Evolutionary conservation across 2,113 vertebrate species (phyloP), one percentile per base, ranked within the genome.

Genomic region (Vireo altiloquus): DNA sequence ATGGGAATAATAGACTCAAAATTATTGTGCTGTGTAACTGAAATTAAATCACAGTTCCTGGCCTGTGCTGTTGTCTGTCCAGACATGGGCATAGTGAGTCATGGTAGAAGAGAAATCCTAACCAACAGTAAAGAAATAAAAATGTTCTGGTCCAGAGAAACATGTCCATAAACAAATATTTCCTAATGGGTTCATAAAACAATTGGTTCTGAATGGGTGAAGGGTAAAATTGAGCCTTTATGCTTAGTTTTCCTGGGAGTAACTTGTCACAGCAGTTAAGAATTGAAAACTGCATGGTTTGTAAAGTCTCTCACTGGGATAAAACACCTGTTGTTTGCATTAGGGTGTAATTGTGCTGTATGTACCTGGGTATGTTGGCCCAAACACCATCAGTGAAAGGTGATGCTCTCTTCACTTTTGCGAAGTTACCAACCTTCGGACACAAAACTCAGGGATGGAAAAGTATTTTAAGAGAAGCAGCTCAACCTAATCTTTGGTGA

Each of bases 151-250:
- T 86, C 24, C 57, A 42, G 59, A 72, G 37, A n/a, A 92, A 70
- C 0, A 0, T 30, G 50, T 74, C 77, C n/a, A 65, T 90, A 93
- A 91, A 80, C 40, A 90, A 80, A 3, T 69, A 86, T 59, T 82
- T 96, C 63, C 46, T 77, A 69, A 61, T 57, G 46, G 59, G 6
- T 60, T 86, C 39, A 64, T 96, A 69, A 84, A 94, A 89, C 44
- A 60, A 87, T 94, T 64, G 57, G 52, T 93, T 96, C 69, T 90
- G 80, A 94, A 84, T 69, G 91, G 71, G 24, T 85, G 95, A 93
- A 94, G 92, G 61, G 56, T 95, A 93, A 91, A 96, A 96, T 91
- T 91, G 71, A 90, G 33, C 60, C 66, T 93, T 63, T 59, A 35
- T 77, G 19, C 63, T 96, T 87, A 72, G 59, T 82, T 93, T 94